Evolutionary conservation across 2,113 vertebrate genomes (phyloP), one percentile per base, ranked within the genome.

Genomic region (Rhinopomastus cyanomelas): DNA sequence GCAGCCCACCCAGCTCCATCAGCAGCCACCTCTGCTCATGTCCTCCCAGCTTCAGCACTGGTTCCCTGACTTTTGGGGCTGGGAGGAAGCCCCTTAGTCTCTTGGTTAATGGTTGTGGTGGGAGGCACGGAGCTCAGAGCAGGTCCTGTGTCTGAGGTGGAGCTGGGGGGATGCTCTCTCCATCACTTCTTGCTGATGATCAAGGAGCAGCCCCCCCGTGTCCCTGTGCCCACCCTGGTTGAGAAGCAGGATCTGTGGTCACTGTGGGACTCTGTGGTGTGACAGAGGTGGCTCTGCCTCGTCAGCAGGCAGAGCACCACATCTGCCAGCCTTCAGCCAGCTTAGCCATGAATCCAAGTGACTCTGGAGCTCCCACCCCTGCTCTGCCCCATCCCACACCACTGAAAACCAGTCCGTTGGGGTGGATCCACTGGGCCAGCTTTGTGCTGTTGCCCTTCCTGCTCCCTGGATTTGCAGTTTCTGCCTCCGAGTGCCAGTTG

Each of bases 181-280:
- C 46, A 32, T n/a, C 29, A 2, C 17, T 26, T 56, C 56, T 16
- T 37, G 34, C 51, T 42, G 64, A 11, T 22, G 74, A 8, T 4
- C 3, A 0, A 1, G 21, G 36, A 37, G n/a, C 61, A 25, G 29
- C 39, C n/a, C 55, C 11, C 44, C 75, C 4, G 0, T 6, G 48
- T 34, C 30, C 30, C 42, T 15, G 30, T 29, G 56, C 51, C n/a
- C 25, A 6, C 4, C 48, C 32, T 42, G 39, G 39, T 15, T 42
- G 39, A 42, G 39, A 42, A 42, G 12, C 9, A 16, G 86, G 6
- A 16, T 27, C 4, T 39, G 2, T 9, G 37, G 60, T 4, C 3
- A 1, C n/a, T 2, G 53, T 1, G 12, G 23, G 8, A 15, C 16
- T 4, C 1, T 51, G 3, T 42, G 6, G 42, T 46, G 6, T 12